Evolutionary conservation across 1,140 invertebrate species (phyloP).

Genomic region (Gonioctena quinquepunctata): DNA sequence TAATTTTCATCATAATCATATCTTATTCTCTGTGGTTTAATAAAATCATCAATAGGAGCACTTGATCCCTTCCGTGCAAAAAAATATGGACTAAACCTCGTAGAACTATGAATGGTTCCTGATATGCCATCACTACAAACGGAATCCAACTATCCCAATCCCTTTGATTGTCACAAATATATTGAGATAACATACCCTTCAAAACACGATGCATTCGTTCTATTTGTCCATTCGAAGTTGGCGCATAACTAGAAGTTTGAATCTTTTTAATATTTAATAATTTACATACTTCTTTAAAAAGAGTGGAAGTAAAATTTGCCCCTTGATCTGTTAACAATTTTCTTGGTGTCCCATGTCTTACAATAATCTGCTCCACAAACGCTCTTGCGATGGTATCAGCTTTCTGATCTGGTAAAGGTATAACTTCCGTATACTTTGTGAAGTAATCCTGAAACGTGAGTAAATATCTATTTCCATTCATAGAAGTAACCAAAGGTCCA

Average conservation of each 20-base stretch:
- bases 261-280: neutral
- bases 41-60: slow-evolving; percentile 2
- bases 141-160: slow-evolving; percentile 11
- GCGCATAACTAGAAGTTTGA: slow-evolving; percentile 44
- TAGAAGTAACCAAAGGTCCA: neutral
- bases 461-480: slow-evolving; percentile 5
- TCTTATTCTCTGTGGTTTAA: neutral
- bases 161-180: neutral
- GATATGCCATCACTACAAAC: slow-evolving; percentile 4
- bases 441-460: slow-evolving; percentile 16
- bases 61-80: neutral
- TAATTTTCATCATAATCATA: slow-evolving; percentile 5
- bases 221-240: slow-evolving; percentile 53
- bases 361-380: slow-evolving; percentile 32
- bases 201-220: slow-evolving; percentile 54
- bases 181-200: slow-evolving; percentile 60
- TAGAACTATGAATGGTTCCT: neutral
- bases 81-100: slow-evolving; percentile 7
- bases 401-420: slow-evolving; percentile 27
- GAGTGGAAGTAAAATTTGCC: slow-evolving; percentile 24
- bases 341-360: slow-evolving; percentile 31
- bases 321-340: slow-evolving; percentile 40
- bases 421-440: slow-evolving; percentile 30
- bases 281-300: neutral
- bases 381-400: slow-evolving; percentile 22